Percentiles rank a stretch among this genome's conserved stretches.
These are phyloP conservation scores for Chloroclystis v-ata DNA, from an alignment of 2,888 invertebrate species.

Conservation along the genomic window DNA sequence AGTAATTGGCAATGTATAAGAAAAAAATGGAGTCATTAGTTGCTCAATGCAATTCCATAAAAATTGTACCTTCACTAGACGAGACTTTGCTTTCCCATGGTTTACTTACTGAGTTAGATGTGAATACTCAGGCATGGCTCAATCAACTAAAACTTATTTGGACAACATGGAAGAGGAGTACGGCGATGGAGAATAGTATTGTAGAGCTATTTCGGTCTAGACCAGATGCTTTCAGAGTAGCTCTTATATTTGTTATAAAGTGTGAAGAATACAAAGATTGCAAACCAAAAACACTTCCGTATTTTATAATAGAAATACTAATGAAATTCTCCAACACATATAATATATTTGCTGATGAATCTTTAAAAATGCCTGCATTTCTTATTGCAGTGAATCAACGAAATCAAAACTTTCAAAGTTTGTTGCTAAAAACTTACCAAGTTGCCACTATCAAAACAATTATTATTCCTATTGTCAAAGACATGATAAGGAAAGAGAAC, in stretches of 20 bases:
- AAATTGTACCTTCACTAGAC: constrained; percentile 69
- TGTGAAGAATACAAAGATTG: constrained; percentile 80
- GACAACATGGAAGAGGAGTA: constrained; percentile 78
- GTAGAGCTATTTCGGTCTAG: constrained; percentile 67
- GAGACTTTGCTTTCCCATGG: constrained; percentile 57
- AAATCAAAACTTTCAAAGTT: constrained; percentile 79
- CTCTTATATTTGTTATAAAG: constrained; percentile 78
- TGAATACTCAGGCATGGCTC: constrained; percentile 56
- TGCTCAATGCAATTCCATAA: constrained; percentile 59
- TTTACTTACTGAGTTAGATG: constrained; percentile 64
- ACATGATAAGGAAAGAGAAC: constrained; percentile 66
- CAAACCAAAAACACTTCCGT: constrained; percentile 80
- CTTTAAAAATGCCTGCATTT: constrained; percentile 84
- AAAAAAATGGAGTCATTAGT: constrained; percentile 52
- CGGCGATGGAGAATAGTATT: constrained; percentile 68
- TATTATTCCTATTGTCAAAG: constrained; percentile 80
- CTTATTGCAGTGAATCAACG: constrained; percentile 83
- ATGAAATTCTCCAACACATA: constrained; percentile 65
- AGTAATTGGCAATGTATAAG: no score
- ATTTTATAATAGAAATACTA: constrained; percentile 80
- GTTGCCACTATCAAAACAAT: constrained; percentile 79
- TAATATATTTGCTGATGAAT: constrained; percentile 59
- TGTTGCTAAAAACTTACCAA: constrained; percentile 81
- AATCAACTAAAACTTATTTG: constrained; percentile 61
- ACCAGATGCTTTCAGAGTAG: constrained; percentile 79